Evolutionary conservation across 2,888 invertebrate species (phyloP).

Genomic region (Chrysodeixis includens): DNA sequence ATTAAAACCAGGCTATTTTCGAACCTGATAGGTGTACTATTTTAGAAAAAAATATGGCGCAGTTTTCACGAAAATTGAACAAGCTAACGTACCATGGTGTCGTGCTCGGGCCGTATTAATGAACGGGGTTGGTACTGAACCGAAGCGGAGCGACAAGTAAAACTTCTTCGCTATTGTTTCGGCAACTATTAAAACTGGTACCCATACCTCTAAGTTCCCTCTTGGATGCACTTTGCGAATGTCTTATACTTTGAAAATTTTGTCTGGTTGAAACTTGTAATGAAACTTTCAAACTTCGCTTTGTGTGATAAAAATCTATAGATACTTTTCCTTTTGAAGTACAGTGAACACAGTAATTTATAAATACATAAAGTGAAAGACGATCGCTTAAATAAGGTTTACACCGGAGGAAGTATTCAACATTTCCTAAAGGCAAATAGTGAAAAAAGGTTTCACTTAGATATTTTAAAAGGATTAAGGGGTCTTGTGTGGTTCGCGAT

Average conservation of each 20-base stretch:
- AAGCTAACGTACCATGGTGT: constrained; percentile 63
- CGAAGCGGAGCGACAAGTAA: constrained; percentile 58
- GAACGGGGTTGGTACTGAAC: constrained; percentile 52
- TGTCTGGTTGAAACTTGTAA: constrained; percentile 66
- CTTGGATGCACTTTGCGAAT: constrained; percentile 73
- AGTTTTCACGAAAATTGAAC: constrained; percentile 63
- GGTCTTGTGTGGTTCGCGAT: constrained; percentile 78
- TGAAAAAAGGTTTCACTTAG: constrained; percentile 69
- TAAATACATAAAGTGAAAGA: not conserved
- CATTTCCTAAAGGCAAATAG: constrained; percentile 61
- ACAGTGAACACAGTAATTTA: not conserved
- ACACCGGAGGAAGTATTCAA: constrained; percentile 56
- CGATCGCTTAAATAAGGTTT: constrained; percentile 38
- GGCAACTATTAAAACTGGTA: constrained; percentile 67
- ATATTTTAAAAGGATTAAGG: constrained; percentile 80
- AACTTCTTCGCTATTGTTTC: constrained; percentile 79
- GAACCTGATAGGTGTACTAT: constrained; percentile 54
- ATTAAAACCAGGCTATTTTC: constrained; percentile 36
- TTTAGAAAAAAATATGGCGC: constrained; percentile 54
- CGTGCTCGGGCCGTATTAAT: constrained; percentile 64
- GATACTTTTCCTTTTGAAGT: not conserved
- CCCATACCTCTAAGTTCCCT: constrained; percentile 68
- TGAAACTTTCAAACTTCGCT: constrained; percentile 63
- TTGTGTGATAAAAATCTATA: constrained; percentile 45
- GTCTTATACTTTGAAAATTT: constrained; percentile 76